These are phyloP conservation scores for Axea sp. DNA, from an alignment of 2,888 invertebrate genomes.

Conservation along the genomic window DNA sequence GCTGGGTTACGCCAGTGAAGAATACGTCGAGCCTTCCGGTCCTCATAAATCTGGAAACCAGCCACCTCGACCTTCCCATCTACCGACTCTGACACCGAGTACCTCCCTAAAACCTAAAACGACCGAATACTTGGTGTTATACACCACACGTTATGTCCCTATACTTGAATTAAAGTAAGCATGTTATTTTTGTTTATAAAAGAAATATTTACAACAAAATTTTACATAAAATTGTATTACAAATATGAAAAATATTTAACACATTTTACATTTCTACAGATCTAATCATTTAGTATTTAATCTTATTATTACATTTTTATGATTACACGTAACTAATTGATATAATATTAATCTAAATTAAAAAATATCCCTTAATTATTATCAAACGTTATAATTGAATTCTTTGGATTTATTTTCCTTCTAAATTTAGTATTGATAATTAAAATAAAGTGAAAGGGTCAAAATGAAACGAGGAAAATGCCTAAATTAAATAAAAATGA, in stretches of 20 bases:
- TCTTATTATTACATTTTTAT: no score
- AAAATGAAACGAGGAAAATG: conserved; percentile 5
- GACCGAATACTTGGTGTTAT: conserved; percentile 50
- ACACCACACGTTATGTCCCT: conserved; percentile 41
- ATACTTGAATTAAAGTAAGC: conserved; percentile 20
- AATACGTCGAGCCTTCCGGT: conserved; percentile 70
- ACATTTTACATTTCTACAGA: no score
- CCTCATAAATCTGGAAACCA: conserved; percentile 70
- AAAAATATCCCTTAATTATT: conserved; percentile 37
- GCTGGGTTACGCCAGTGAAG: no score
- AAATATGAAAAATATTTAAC: no score
- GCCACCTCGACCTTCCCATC: conserved; percentile 68
- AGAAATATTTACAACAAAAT: no score
- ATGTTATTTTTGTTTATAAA: neutral
- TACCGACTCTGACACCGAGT: conserved; percentile 47
- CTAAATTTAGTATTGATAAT: conserved; percentile 34
- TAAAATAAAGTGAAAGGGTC: conserved; percentile 50
- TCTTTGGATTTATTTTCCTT: conserved; percentile 27
- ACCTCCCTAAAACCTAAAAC: conserved; percentile 56
- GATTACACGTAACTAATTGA: no score
- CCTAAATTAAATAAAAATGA: conserved; percentile 6
- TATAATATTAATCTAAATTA: conserved; percentile 28
- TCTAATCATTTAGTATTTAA: no score
- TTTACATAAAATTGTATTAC: no score
- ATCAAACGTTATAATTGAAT: conserved; percentile 41